A percentile compares a stretch with the other conserved stretches of the same genome.
Evolutionary conservation across 2,113 vertebrate species (phyloP).

Genomic region (Myxocyprinus asiaticus): DNA sequence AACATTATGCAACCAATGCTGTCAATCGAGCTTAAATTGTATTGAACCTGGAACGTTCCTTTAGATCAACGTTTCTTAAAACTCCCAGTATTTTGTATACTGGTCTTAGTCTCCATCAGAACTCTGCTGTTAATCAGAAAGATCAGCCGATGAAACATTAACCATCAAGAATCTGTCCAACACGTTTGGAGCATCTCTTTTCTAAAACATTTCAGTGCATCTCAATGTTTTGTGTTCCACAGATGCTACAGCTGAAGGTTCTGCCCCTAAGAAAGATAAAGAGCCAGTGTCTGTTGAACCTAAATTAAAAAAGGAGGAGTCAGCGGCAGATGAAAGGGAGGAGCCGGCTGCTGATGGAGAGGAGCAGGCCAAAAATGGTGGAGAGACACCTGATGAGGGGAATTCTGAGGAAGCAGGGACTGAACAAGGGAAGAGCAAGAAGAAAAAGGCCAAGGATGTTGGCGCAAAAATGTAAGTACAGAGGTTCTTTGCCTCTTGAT

Average conservation of each 20-base stretch:
- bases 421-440: constrained; percentile 66
- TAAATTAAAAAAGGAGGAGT: too few relatives aligned
- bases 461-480: constrained; percentile 87
- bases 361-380: constrained; percentile 55
- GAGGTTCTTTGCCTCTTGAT: not conserved
- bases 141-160: too few relatives aligned
- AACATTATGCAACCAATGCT: too few relatives aligned
- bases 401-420: constrained; percentile 68
- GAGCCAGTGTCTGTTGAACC: constrained; percentile 70
- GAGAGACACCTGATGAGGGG: constrained; percentile 70
- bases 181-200: too few relatives aligned
- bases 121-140: too few relatives aligned
- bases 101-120: too few relatives aligned
- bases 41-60: too few relatives aligned
- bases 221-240: constrained; percentile 47
- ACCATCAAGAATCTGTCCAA: too few relatives aligned
- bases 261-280: constrained; percentile 81
- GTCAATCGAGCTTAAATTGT: too few relatives aligned
- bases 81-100: too few relatives aligned
- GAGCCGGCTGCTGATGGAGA: constrained; percentile 55
- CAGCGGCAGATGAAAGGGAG: constrained; percentile 56
- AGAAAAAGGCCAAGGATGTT: constrained; percentile 74
- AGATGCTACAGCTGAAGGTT: constrained; percentile 85
- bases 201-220: not conserved
- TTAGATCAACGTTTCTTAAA: too few relatives aligned